Evolutionary conservation across 2,797 vertebrate genomes (phyloP).

Genomic region (Delichon dasypus): DNA sequence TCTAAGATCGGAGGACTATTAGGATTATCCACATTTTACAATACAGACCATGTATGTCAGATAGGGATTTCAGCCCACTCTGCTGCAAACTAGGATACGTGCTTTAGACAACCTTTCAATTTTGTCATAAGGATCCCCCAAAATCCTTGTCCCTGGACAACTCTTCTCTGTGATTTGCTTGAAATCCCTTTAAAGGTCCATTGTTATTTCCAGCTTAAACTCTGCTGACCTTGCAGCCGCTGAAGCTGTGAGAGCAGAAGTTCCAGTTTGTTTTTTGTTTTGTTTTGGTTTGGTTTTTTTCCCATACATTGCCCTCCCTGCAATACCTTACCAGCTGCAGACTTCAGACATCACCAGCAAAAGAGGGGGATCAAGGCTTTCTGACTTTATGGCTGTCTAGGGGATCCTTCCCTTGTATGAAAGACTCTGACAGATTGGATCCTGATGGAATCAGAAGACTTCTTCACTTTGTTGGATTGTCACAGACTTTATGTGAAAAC

Average conservation of each 20-base stretch:
- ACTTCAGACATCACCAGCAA: background rate
- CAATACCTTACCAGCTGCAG: background rate
- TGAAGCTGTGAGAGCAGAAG: background rate
- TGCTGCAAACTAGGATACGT: background rate
- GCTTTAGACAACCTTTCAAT: background rate
- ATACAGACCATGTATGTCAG: background rate
- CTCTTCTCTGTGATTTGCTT: background rate
- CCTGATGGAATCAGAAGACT: background rate
- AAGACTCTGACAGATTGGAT: background rate
- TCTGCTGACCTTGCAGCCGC: background rate
- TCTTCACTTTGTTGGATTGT: background rate
- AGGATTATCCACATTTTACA: constrained; percentile 7
- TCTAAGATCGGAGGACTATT: constrained; percentile 29
- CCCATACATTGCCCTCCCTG: accelerated
- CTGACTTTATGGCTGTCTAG: background rate
- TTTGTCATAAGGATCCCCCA: background rate
- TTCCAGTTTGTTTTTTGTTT: background rate
- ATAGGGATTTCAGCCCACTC: background rate
- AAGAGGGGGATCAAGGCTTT: background rate
- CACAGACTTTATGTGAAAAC: background rate
- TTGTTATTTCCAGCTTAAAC: background rate
- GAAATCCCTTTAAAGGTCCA: background rate
- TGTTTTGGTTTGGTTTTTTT: background rate
- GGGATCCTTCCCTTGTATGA: background rate
- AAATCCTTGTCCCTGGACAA: background rate